A percentile compares a stretch with the other conserved stretches of the same genome.
Evolutionary conservation across 2,888 invertebrate genomes (phyloP).

Genomic region (Apotomis capreana): DNA sequence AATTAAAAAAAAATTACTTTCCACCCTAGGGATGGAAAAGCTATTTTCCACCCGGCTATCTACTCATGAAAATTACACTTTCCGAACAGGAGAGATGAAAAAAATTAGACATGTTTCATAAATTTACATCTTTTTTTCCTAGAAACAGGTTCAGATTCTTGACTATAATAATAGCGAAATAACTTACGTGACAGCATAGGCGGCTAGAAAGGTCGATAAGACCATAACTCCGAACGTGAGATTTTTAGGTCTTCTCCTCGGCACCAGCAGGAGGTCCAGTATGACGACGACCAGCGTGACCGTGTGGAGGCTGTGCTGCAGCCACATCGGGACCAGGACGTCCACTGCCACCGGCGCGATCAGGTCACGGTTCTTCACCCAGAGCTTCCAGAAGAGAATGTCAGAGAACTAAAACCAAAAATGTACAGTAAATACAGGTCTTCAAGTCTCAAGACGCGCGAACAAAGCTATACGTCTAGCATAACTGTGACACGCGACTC

Average conservation of each 20-base stretch:
- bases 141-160: too few relatives aligned
- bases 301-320: slow-evolving; percentile 73
- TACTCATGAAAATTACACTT: too few relatives aligned
- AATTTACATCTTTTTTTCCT: too few relatives aligned
- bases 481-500: too few relatives aligned
- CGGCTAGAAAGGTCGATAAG: slow-evolving; percentile 53
- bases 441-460: too few relatives aligned
- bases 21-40: too few relatives aligned
- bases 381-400: slow-evolving; percentile 71
- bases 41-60: too few relatives aligned
- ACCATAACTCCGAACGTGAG: slow-evolving; percentile 52
- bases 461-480: too few relatives aligned
- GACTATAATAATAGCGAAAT: background rate
- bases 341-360: slow-evolving; percentile 63
- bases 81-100: too few relatives aligned
- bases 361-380: slow-evolving; percentile 63
- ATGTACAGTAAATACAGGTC: too few relatives aligned
- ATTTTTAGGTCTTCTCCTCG: slow-evolving; percentile 61
- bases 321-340: slow-evolving; percentile 64
- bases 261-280: slow-evolving; percentile 64
- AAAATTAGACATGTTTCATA: too few relatives aligned
- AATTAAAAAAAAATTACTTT: too few relatives aligned
- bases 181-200: slow-evolving; percentile 65
- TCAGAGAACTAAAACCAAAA: slow-evolving; percentile 66
- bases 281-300: slow-evolving; percentile 62